Evolutionary conservation across 1,140 invertebrate species (phyloP), one percentile per base, ranked within the genome.

Genomic region (Neodiprion virginianus): DNA sequence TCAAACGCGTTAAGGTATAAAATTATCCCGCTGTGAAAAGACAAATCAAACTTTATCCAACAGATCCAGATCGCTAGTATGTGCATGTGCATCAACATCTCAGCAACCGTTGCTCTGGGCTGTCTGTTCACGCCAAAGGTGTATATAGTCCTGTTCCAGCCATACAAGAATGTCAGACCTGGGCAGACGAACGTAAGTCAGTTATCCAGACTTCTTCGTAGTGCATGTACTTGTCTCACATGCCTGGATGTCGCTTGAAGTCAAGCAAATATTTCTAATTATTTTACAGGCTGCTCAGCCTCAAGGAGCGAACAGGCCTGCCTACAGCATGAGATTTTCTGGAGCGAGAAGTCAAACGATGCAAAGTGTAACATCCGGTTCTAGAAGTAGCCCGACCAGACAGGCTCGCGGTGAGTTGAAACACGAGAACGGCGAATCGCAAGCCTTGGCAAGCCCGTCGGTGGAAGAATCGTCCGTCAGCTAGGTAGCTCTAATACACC

Each of bases 101-200:
- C 94, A 79, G 94, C 95, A 12, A 93, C 93, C 1, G 94, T 95
- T 12, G 93, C 92, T 1, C 89, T 96, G 0, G 91, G 92, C 21
- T 95, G 94, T 81, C 89, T 96, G 0, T 96, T 96, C 86, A 92
- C 92, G 1, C 95, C 95, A 1, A 96, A 96, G 86, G 91, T 96
- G 61, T 94, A 94, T 81, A 91, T 95, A 65, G 92, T 95, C 14
- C 85, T 95, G 23, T 94, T 94, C 83, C 93, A 95, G 81, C 94
- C 94, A 0, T 92, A 94, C 82, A 95, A 95, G 79, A 95, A 95
- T 80, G 91, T 94, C 0, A 89, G 94, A 7, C 88, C 89, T 71
- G 89, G 88, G 23, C 87, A 88, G 71, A 82, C 86, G 10, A 88
- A 87, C 70, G 84, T 87, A 75, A 84, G 85, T 82, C 75, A 23